These are phyloP conservation scores for Danio aesculapii DNA, from an alignment of 2,797 vertebrate species.

Conservation along the genomic window DNA sequence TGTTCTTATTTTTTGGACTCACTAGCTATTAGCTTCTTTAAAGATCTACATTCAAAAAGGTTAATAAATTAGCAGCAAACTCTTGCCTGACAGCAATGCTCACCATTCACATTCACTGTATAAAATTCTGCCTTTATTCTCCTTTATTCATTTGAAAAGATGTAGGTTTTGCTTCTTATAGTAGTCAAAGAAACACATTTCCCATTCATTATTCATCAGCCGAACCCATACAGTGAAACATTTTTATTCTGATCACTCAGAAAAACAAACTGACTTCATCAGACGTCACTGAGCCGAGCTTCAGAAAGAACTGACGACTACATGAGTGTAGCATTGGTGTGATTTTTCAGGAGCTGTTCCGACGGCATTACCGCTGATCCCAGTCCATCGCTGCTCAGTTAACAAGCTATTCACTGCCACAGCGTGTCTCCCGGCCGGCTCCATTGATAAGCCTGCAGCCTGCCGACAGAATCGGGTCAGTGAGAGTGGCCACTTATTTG, in stretches of 20 bases:
- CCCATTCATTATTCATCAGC: neutral
- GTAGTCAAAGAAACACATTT: neutral
- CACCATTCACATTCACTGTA: neutral
- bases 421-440: conserved; percentile 52
- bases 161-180: neutral
- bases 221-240: neutral
- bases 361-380: conserved; percentile 25
- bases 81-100: neutral
- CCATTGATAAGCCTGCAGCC: conserved; percentile 47
- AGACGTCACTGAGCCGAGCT: conserved; percentile 4
- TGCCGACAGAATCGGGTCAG: conserved; percentile 40
- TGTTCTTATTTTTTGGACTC: too few relatives aligned
- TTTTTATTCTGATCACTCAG: neutral
- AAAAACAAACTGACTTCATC: conserved; percentile 13
- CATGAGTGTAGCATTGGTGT: conserved; percentile 19
- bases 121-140: neutral
- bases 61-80: neutral
- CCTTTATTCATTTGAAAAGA: neutral
- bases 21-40: too few relatives aligned
- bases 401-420: conserved; percentile 62
- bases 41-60: too few relatives aligned
- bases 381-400: conserved; percentile 50
- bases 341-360: conserved; percentile 42
- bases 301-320: conserved; percentile 31
- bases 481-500: conserved; percentile 34